Evolutionary conservation across 2,797 vertebrate genomes (phyloP), one percentile per base, ranked within the genome.

Genomic region (Hyperoplus immaculatus): DNA sequence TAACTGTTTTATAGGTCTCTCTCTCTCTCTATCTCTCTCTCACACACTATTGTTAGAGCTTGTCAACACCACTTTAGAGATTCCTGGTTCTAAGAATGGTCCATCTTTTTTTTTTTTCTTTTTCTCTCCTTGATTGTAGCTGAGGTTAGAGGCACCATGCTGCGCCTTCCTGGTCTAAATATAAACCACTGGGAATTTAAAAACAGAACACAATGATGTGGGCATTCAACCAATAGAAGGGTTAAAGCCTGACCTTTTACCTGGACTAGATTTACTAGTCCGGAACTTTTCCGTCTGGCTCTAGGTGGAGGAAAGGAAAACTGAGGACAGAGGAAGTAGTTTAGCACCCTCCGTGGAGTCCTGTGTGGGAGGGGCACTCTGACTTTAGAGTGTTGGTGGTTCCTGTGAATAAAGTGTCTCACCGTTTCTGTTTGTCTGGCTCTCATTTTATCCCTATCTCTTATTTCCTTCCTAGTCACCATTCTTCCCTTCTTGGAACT

Each of bases 211-310:
- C 89, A 92, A 89, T 90, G 82, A 88, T 74, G 3, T 29, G 74
- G 67, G 78, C 84, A 80, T 77, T 67, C 60, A 75, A 87, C 76
- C 80, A 86, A 85, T 56, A 74, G 50, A 63, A 43, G 77, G 68
- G 57, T 85, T 80, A 70, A 75, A 75, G 61, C 21, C 8, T 85
- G 88, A 92, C 90, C 90, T 92, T 91, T 92, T 78, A 89, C 87
- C 82, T 89, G 77, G 74, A 87, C 61, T 85, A 72, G 75, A n/a
- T 49, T 62, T 66, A 39, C 59, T 29, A 58, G 57, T 69, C 69
- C 47, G 49, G 63, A 62, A 45, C 47, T 46, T 57, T 29, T 29
- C 29, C 29, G 29, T 29, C 29, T 1, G 15, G 53, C 45, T 54
- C 45, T 56, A 49, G 70, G 47, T 66, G 58, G 58, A 80, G 66